phyloP scores from a whole-genome alignment of 2,113 vertebrate species.

The Gasterosteus nipponicus region DNA sequence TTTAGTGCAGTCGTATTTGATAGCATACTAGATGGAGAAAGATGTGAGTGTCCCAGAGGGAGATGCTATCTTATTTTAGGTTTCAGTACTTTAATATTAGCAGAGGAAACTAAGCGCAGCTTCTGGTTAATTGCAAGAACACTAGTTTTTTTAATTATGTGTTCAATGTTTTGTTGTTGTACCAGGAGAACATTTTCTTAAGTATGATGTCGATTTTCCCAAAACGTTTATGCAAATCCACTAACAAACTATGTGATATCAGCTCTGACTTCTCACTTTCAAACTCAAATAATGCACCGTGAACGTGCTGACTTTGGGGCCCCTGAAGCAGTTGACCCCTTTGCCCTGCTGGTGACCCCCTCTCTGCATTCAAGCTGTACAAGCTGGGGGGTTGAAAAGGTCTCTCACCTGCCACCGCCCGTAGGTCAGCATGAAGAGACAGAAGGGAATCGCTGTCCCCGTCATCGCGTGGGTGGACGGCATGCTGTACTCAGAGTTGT shows the following conservation, averaged over 20 bases:
- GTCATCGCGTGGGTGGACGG: conserved; percentile 99
- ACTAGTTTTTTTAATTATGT: not conserved
- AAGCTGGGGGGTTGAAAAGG: too few relatives aligned
- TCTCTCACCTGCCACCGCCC: conserved; percentile 93
- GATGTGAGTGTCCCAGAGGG: too few relatives aligned
- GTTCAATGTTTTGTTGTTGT: not conserved
- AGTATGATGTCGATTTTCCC: not conserved
- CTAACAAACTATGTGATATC: not conserved
- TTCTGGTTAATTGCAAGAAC: not conserved
- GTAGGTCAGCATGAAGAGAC: conserved; percentile 90
- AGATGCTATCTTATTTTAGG: too few relatives aligned
- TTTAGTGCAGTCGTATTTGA: too few relatives aligned
- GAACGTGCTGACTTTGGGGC: not conserved
- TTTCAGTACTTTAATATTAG: not conserved
- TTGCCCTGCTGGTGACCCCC: not conserved
- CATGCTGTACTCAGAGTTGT: conserved; percentile 99
- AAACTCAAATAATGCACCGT: not conserved
- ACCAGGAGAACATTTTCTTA: not conserved
- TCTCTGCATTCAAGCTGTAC: not conserved
- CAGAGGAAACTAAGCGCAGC: not conserved
- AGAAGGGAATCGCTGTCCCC: conserved; percentile 92
- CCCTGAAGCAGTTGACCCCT: not conserved
- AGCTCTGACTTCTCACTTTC: not conserved
- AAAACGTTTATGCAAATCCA: not conserved
- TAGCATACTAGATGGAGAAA: too few relatives aligned